Evolutionary conservation across 2,888 invertebrate species (phyloP).

Genomic region (Diadegma fenestrale): DNA sequence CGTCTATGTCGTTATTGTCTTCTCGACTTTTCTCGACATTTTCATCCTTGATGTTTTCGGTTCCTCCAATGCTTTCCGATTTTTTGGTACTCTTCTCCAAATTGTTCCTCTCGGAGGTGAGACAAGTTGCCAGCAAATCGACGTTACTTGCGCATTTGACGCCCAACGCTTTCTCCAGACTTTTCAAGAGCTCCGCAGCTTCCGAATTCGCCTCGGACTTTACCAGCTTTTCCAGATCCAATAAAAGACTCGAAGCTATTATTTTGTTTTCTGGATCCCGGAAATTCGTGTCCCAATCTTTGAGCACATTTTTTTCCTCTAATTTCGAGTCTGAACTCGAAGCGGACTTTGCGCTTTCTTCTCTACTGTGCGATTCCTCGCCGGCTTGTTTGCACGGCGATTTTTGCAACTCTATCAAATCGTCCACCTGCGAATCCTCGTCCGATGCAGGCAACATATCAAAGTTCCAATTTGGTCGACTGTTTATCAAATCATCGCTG

Average conservation of each 20-base stretch:
- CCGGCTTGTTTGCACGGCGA: conserved; percentile 69
- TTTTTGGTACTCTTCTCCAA: conserved; percentile 64
- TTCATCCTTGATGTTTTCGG: conserved; percentile 56
- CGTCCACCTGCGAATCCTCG: conserved; percentile 75
- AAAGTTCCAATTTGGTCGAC: conserved; percentile 75
- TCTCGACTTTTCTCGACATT: conserved; percentile 69
- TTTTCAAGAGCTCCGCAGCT: conserved; percentile 77
- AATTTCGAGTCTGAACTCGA: conserved; percentile 46
- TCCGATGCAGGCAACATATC: conserved; percentile 78
- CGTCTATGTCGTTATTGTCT: conserved; percentile 66
- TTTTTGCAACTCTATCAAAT: conserved; percentile 79
- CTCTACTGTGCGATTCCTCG: conserved; percentile 2
- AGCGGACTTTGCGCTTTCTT: conserved; percentile 34
- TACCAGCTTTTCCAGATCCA: conserved; percentile 80
- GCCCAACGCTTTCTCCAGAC: conserved; percentile 79
- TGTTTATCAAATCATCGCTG: conserved; percentile 77
- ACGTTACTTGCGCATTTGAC: conserved; percentile 77
- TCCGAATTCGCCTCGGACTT: conserved; percentile 78
- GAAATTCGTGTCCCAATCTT: conserved; percentile 77
- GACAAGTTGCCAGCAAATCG: conserved; percentile 76
- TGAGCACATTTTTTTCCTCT: conserved; percentile 55
- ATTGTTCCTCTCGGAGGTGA: conserved; percentile 45
- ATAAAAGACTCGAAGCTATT: conserved; percentile 75
- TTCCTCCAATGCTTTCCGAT: conserved; percentile 39
- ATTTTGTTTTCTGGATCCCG: conserved; percentile 75